Percentiles rank a stretch among this genome's conserved stretches.
phyloP scores from a whole-genome alignment of 2,113 vertebrate species.

The Onychostruthus taczanowskii region DNA sequence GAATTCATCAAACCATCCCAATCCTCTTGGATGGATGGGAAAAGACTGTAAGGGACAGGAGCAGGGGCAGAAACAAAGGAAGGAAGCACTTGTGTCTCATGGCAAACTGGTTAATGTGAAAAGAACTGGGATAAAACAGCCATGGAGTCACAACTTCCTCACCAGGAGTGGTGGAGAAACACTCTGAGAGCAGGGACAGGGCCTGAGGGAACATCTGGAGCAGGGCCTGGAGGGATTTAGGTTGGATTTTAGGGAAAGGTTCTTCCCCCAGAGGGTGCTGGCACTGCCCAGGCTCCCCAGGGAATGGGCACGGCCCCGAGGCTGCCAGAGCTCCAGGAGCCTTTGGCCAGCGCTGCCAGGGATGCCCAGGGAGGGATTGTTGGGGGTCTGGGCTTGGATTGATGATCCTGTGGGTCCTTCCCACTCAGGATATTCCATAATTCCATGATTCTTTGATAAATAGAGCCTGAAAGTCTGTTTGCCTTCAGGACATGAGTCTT shows the following conservation, averaged over 20 bases:
- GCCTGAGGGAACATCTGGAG: fast-evolving
- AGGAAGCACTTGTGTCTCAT: background rate
- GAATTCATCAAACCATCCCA: fast-evolving
- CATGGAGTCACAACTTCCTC: background rate
- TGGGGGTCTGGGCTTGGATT: background rate
- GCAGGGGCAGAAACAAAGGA: background rate
- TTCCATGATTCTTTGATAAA: background rate
- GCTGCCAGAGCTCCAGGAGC: background rate
- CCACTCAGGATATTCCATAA: background rate
- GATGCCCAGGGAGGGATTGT: background rate
- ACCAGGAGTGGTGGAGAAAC: background rate
- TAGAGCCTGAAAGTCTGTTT: background rate
- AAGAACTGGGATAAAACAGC: background rate
- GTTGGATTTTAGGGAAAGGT: fast-evolving
- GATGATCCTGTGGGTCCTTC: background rate
- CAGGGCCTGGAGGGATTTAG: background rate
- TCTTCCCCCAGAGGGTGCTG: background rate
- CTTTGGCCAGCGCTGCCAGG: background rate
- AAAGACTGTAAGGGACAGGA: background rate
- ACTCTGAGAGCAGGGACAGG: background rate
- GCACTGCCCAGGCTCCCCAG: background rate
- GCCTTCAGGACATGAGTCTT: background rate
- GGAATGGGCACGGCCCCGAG: background rate
- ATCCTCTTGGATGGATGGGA: background rate
- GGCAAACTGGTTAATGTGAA: background rate